Conservation (phyloP, 2,113 vertebrate genomes). For the Marcusenius ussheri region DNA sequence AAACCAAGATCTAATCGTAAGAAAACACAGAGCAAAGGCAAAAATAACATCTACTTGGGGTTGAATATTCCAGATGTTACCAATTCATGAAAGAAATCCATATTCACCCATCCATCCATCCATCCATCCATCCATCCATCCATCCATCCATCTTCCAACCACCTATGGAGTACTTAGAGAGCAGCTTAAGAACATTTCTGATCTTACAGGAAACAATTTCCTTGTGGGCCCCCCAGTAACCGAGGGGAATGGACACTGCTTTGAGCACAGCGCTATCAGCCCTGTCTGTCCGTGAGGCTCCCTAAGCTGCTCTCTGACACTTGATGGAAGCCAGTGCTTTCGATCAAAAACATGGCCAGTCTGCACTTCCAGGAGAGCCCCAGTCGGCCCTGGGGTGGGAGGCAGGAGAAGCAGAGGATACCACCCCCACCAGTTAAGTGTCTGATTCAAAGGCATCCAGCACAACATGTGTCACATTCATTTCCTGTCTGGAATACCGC, state of each 20-base stretch:
- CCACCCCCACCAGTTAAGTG: constrained; percentile 19
- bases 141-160: neutral
- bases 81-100: neutral
- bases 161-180: neutral
- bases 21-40: neutral
- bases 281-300: neutral
- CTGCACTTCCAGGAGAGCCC: neutral
- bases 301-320: neutral
- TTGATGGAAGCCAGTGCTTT: neutral
- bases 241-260: neutral
- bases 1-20: neutral
- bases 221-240: neutral
- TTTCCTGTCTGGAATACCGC: constrained; percentile 42
- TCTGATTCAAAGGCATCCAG: constrained; percentile 52
- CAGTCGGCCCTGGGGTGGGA: neutral
- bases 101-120: neutral
- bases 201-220: neutral
- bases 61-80: neutral
- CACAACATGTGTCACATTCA: constrained; percentile 47
- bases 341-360: neutral
- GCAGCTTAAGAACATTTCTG: neutral
- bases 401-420: constrained; percentile 42
- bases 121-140: neutral
- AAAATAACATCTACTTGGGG: neutral
- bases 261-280: neutral